Conservation (phyloP, 2,113 vertebrate genomes). For the Motacilla tschutschensis region DNA sequence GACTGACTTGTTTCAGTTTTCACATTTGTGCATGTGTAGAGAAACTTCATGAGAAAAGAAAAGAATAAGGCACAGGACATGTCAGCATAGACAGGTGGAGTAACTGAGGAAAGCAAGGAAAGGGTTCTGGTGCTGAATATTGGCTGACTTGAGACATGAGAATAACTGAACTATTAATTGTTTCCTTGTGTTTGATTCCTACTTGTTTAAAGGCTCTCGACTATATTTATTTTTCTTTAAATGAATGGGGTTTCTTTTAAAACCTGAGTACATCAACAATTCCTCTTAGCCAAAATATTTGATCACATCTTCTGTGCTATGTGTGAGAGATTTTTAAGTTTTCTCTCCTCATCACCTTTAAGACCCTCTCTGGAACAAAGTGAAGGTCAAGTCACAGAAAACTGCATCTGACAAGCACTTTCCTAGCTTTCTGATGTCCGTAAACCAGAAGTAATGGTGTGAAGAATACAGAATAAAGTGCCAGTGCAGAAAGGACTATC, state of each 20-base stretch:
- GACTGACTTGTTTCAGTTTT: neutral
- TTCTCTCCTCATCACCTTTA: neutral
- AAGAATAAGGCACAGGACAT: neutral
- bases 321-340: neutral
- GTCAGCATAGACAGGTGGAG: neutral
- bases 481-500: neutral
- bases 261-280: neutral
- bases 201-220: rapidly evolving
- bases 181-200: neutral
- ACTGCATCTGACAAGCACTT: neutral
- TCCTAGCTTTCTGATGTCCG: neutral
- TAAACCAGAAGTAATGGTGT: slow-evolving; percentile 29
- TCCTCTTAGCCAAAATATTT: neutral
- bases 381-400: slow-evolving; percentile 17
- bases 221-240: neutral
- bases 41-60: neutral
- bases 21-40: neutral
- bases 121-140: neutral
- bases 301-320: neutral
- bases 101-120: neutral
- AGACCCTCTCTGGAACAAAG: neutral
- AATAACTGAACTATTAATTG: neutral
- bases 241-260: neutral
- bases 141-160: neutral
- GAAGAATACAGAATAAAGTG: slow-evolving; percentile 6